Evolutionary conservation across 2,113 vertebrate species (phyloP).

Genomic region (Anser cygnoides): DNA sequence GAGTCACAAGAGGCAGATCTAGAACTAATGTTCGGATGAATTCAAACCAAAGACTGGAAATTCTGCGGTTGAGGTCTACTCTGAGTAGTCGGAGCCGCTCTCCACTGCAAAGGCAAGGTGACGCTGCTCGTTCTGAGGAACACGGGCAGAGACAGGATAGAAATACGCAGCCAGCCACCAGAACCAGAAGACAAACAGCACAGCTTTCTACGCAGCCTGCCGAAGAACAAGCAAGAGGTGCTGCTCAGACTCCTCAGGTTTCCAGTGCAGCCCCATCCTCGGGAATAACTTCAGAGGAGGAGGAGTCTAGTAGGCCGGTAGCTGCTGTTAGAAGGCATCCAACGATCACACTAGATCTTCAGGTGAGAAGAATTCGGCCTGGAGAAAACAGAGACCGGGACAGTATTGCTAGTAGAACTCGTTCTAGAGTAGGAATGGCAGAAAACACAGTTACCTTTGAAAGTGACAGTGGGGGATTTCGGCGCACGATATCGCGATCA

Average conservation of each 20-base stretch:
- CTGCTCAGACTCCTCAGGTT: constrained; percentile 39
- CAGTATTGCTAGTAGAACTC: constrained; percentile 91
- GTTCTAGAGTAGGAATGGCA: constrained; percentile 86
- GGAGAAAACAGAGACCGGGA: constrained; percentile 90
- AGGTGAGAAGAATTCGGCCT: constrained; percentile 90
- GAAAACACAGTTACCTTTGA: constrained; percentile 92
- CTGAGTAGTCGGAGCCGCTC: constrained; percentile 87
- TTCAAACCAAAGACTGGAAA: constrained; percentile 83
- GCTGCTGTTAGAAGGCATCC: constrained; percentile 83
- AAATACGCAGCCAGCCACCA: constrained; percentile 29
- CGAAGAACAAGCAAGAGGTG: constrained; percentile 33
- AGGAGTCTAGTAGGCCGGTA: constrained; percentile 76
- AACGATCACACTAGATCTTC: constrained; percentile 92
- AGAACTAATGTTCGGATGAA: constrained; percentile 77
- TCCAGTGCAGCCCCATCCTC: constrained; percentile 70
- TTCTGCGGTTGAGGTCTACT: constrained; percentile 78
- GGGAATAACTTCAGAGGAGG: constrained; percentile 79
- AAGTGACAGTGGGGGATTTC: constrained; percentile 90
- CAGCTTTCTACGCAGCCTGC: constrained; percentile 30
- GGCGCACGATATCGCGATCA: constrained; percentile 88
- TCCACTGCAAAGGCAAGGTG: constrained; percentile 77
- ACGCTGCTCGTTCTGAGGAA: neutral
- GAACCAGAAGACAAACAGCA: constrained; percentile 56
- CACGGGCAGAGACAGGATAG: constrained; percentile 34
- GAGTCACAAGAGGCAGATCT: constrained; percentile 84